Conservation (phyloP, 2,888 invertebrate genomes). For the Athalia circularis region DNA sequence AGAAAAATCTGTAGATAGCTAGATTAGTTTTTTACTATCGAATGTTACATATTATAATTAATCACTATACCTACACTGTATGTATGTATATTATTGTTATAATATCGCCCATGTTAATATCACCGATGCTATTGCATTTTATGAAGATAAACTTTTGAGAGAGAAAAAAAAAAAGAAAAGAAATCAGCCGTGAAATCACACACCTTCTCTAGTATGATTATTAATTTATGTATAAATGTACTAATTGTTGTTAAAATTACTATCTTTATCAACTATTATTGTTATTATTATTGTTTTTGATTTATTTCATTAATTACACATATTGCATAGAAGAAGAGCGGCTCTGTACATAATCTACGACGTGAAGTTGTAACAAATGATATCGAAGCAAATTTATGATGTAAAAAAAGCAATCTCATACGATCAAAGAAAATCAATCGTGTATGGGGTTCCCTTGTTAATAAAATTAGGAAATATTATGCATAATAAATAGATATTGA, state of each 20-base stretch:
- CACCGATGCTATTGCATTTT: constrained; percentile 1
- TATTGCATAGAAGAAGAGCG: neutral
- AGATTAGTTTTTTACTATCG: constrained; percentile 70
- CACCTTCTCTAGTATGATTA: neutral
- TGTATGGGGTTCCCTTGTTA: too few relatives aligned
- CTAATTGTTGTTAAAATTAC: neutral
- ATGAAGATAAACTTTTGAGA: neutral
- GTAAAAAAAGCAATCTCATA: too few relatives aligned
- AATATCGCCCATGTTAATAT: neutral
- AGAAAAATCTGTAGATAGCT: constrained; percentile 67
- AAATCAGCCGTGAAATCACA: neutral
- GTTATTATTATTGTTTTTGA: constrained; percentile 4
- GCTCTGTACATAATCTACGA: constrained; percentile 1
- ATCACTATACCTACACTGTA: neutral
- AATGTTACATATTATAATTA: constrained; percentile 12
- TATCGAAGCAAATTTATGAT: too few relatives aligned
- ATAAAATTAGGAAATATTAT: too few relatives aligned
- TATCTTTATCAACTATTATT: constrained; percentile 22
- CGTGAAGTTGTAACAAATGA: too few relatives aligned
- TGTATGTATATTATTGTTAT: constrained; percentile 8
- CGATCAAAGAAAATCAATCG: too few relatives aligned
- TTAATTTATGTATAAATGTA: constrained; percentile 36
- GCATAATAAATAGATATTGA: too few relatives aligned
- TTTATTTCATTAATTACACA: too few relatives aligned
- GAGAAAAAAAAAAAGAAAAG: too few relatives aligned